These are phyloP conservation scores for Drosophila eugracilis DNA, from an alignment of 1,140 invertebrate species.

Conservation along the genomic window DNA sequence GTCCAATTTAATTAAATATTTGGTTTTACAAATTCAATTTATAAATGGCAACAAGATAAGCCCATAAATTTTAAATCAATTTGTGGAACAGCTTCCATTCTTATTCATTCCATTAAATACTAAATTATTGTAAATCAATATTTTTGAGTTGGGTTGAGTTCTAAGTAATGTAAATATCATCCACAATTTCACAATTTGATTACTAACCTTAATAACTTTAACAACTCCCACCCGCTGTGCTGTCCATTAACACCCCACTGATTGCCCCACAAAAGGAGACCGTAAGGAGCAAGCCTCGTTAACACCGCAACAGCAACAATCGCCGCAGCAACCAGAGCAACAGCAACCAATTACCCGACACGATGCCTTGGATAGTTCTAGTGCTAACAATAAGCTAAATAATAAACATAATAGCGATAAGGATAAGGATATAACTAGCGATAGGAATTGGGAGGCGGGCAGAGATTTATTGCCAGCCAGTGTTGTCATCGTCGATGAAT, in stretches of 20 bases:
- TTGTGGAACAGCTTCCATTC: no score
- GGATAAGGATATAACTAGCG: constrained; percentile 53
- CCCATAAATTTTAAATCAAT: no score
- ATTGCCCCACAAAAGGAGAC: constrained; percentile 53
- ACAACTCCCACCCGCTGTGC: neutral
- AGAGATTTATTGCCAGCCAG: constrained; percentile 56
- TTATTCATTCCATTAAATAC: no score
- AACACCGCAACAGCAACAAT: constrained; percentile 46
- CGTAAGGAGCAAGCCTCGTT: constrained; percentile 73
- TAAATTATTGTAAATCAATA: no score
- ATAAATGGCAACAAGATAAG: no score
- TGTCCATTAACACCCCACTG: constrained; percentile 3
- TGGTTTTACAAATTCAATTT: no score
- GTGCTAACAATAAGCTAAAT: constrained; percentile 73
- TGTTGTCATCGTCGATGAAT: constrained; percentile 63
- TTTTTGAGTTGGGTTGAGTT: no score
- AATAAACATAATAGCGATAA: constrained; percentile 74
- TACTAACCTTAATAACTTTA: constrained; percentile 12
- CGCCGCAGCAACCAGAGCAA: constrained; percentile 28
- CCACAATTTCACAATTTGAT: constrained; percentile 1
- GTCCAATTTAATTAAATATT: no score
- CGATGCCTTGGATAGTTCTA: constrained; percentile 75
- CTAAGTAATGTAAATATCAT: no score
- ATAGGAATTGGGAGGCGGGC: constrained; percentile 39
- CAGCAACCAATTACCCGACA: constrained; percentile 59